Conservation (phyloP, 1,140 invertebrate genomes). For the Gryllus bimaculatus region DNA sequence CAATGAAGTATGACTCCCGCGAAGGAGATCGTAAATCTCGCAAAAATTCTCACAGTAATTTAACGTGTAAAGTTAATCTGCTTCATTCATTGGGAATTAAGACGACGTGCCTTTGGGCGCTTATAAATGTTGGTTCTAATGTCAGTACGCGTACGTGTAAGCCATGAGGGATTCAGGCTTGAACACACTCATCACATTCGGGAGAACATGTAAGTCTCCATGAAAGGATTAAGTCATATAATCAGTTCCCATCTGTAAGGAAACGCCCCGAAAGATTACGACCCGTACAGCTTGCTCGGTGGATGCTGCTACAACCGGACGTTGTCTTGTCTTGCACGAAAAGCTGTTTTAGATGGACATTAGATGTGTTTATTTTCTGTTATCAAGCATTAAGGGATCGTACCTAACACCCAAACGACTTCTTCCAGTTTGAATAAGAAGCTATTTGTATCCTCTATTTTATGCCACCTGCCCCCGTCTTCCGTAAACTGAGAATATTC, state of each 20-base stretch:
- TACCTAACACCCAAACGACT: too few relatives aligned
- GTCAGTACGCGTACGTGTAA: background rate
- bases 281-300: background rate
- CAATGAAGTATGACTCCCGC: background rate
- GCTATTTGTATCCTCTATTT: too few relatives aligned
- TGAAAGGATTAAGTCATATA: background rate
- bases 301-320: too few relatives aligned
- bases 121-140: background rate
- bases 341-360: too few relatives aligned
- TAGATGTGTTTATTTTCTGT: too few relatives aligned
- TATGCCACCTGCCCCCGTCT: too few relatives aligned
- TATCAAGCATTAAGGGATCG: too few relatives aligned
- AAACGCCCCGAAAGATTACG: background rate
- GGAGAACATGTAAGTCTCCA: background rate
- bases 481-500: too few relatives aligned
- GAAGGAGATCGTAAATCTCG: background rate
- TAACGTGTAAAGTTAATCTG: slow-evolving; percentile 5
- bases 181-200: background rate
- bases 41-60: background rate
- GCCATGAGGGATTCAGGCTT: background rate
- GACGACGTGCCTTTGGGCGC: background rate
- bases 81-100: background rate
- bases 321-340: too few relatives aligned
- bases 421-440: too few relatives aligned
- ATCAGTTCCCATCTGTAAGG: background rate